These are phyloP conservation scores for Hydropsyche tenuis DNA, from an alignment of 1,140 invertebrate species.

Conservation along the genomic window DNA sequence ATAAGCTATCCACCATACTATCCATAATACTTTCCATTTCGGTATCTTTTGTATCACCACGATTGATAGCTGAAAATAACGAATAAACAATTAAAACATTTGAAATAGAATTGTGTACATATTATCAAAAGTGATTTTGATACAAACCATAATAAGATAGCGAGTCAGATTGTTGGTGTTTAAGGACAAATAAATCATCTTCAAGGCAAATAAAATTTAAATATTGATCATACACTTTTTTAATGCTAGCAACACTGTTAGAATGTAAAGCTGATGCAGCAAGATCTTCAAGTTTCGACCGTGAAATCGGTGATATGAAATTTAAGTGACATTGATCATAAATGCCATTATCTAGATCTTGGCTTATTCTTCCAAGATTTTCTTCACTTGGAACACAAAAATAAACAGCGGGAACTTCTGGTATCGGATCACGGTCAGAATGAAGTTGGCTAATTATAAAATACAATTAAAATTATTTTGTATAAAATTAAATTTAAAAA, in stretches of 20 bases:
- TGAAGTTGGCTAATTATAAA: conserved; percentile 87
- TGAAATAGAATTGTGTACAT: neutral
- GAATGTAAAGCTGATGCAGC: conserved; percentile 89
- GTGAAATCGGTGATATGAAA: conserved; percentile 95
- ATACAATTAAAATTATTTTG: conserved; percentile 51
- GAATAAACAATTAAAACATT: conserved; percentile 18
- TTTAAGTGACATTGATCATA: conserved; percentile 98
- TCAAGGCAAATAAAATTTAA: conserved; percentile 98
- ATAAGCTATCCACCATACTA: conserved; percentile 93
- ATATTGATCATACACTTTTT: conserved; percentile 98
- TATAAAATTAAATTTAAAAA: conserved; percentile 15
- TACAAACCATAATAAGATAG: conserved; percentile 90
- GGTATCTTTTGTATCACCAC: conserved; percentile 92
- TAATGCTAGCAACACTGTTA: conserved; percentile 87
- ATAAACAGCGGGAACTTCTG: conserved; percentile 98
- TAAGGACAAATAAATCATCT: conserved; percentile 95
- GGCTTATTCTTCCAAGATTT: conserved; percentile 92
- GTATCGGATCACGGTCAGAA: conserved; percentile 93
- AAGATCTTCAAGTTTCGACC: conserved; percentile 95
- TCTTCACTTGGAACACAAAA: conserved; percentile 98
- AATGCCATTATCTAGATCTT: conserved; percentile 89
- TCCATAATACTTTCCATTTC: conserved; percentile 97
- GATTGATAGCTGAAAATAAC: conserved; percentile 81
- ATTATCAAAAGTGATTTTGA: neutral
- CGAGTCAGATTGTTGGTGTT: conserved; percentile 88